These are phyloP conservation scores for Ridgeia piscesae DNA, from an alignment of 1,140 invertebrate species.

Conservation along the genomic window DNA sequence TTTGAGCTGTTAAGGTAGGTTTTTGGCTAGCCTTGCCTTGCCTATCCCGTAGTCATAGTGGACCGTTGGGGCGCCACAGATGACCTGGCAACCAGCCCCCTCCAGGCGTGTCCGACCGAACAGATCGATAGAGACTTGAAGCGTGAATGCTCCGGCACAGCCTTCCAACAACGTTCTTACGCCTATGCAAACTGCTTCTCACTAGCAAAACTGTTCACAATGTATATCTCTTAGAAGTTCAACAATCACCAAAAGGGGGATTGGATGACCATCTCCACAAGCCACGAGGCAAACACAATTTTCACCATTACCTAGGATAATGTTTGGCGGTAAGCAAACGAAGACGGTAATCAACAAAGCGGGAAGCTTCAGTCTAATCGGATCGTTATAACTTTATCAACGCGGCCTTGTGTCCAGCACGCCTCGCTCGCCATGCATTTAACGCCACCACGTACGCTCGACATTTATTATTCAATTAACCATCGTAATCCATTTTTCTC, in stretches of 20 bases:
- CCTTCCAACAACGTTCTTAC: not conserved
- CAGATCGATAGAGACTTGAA: too few relatives aligned
- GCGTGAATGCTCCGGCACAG: too few relatives aligned
- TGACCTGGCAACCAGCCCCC: too few relatives aligned
- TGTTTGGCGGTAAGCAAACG: not conserved
- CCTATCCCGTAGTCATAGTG: too few relatives aligned
- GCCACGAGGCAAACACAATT: not conserved
- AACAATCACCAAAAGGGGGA: not conserved
- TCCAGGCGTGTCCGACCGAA: too few relatives aligned
- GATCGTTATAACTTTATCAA: not conserved
- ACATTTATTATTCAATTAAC: not conserved
- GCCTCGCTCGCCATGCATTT: not conserved
- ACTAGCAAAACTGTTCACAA: not conserved
- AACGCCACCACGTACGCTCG: not conserved
- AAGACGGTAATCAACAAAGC: not conserved
- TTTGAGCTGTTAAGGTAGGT: too few relatives aligned
- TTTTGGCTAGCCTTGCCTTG: too few relatives aligned
- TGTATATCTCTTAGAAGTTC: not conserved
- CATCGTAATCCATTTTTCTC: too few relatives aligned
- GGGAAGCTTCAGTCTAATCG: not conserved
- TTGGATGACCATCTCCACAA: not conserved
- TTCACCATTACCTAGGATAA: not conserved
- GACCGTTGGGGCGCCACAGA: too few relatives aligned
- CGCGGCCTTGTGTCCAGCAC: not conserved
- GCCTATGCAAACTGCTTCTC: not conserved